Percentiles rank a stretch among this genome's conserved stretches.
Conservation (phyloP, 1,140 invertebrate genomes). For the Zaprionus davidi region DNA sequence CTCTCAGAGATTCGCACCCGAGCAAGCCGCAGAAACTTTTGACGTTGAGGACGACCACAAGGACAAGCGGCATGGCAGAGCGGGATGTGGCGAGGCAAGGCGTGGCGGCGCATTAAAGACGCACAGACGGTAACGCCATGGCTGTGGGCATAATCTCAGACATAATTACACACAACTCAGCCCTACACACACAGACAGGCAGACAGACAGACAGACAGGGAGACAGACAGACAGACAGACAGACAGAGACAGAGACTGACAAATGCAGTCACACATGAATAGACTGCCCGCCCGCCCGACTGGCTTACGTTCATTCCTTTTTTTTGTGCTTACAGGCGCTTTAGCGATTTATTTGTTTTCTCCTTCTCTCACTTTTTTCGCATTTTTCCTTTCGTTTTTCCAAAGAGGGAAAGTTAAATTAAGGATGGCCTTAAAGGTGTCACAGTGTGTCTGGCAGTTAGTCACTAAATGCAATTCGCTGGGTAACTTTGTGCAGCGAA, state of each 20-base stretch:
- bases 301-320: constrained; percentile 33
- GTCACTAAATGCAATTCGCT: constrained; percentile 41
- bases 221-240: not conserved
- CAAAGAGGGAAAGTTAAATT: constrained; percentile 64
- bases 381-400: constrained; percentile 12
- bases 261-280: constrained; percentile 77
- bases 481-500: constrained; percentile 44
- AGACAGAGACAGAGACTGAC: constrained; percentile 47
- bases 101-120: constrained; percentile 47
- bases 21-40: constrained; percentile 72
- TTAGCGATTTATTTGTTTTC: constrained; percentile 50
- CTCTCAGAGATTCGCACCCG: constrained; percentile 49
- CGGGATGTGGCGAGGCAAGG: not conserved
- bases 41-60: constrained; percentile 56
- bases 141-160: constrained; percentile 80
- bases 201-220: constrained; percentile 15
- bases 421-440: constrained; percentile 51
- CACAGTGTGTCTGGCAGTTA: constrained; percentile 16
- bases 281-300: constrained; percentile 23
- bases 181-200: constrained; percentile 32
- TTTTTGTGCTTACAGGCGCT: constrained; percentile 13
- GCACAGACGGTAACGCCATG: constrained; percentile 58
- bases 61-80: constrained; percentile 30
- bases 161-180: constrained; percentile 74
- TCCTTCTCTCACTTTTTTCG: not conserved